phyloP scores from a whole-genome alignment of 2,797 vertebrate species.

The Peromyscus melanophrys region DNA sequence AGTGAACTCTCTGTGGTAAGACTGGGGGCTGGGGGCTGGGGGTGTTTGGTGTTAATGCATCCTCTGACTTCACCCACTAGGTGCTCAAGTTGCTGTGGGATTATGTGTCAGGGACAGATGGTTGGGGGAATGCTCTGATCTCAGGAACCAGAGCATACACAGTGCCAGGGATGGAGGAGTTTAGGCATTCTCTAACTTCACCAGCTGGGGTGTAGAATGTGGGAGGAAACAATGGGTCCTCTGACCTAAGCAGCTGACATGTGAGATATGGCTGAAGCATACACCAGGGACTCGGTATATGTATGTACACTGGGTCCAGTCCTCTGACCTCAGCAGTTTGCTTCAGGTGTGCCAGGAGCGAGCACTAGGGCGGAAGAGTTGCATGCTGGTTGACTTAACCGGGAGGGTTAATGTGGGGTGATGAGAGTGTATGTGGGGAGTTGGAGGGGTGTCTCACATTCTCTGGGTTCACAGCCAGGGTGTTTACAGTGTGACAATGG shows the following conservation, averaged over 20 bases:
- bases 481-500: neutral
- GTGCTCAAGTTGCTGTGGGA: neutral
- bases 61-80: neutral
- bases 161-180: neutral
- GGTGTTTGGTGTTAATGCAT: neutral
- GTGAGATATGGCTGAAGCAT: neutral
- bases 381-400: neutral
- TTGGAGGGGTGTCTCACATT: neutral
- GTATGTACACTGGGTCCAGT: neutral
- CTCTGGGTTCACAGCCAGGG: neutral
- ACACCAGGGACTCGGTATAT: neutral
- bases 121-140: neutral
- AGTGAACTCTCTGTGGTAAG: neutral
- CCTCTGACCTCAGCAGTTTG: neutral
- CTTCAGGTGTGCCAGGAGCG: neutral
- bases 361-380: neutral
- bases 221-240: neutral
- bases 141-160: neutral
- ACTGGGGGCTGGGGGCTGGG: neutral
- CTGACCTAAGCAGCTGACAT: neutral
- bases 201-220: neutral
- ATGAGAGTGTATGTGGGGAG: neutral
- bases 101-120: neutral
- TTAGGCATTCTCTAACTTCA: neutral
- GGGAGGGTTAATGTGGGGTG: neutral